These are phyloP conservation scores for Megaleporinus macrocephalus DNA, from an alignment of 2,113 vertebrate species.

Conservation along the genomic window DNA sequence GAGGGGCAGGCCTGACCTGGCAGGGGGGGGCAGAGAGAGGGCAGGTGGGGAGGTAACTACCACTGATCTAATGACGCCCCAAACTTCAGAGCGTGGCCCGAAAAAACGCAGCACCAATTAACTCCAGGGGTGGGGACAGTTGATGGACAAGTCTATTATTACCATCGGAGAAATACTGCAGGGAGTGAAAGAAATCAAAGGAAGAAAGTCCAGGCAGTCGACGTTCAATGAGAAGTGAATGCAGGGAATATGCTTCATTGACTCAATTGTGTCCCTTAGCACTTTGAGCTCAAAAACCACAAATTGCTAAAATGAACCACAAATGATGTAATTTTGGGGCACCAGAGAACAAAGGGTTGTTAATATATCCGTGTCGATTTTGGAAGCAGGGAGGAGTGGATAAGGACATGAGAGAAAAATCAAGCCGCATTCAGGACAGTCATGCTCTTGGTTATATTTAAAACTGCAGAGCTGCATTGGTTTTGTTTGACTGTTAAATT, in stretches of 20 bases:
- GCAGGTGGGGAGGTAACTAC: conserved; percentile 72
- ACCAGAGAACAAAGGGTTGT: conserved; percentile 49
- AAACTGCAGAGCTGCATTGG: background rate
- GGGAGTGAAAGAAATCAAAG: conserved; percentile 74
- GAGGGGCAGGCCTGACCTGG: conserved; percentile 56
- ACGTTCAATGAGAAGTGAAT: conserved; percentile 70
- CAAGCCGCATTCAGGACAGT: background rate
- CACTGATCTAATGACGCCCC: conserved; percentile 80
- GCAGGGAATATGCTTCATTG: conserved; percentile 72
- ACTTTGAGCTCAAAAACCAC: conserved; percentile 54
- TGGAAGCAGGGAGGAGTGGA: background rate
- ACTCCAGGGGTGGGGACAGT: conserved; percentile 74
- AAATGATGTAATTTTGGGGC: conserved; percentile 63
- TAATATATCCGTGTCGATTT: conserved; percentile 43
- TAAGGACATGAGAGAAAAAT: background rate
- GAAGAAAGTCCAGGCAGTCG: conserved; percentile 71
- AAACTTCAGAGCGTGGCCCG: conserved; percentile 65
- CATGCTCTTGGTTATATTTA: background rate
- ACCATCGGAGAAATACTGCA: conserved; percentile 67
- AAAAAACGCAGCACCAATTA: conserved; percentile 74
- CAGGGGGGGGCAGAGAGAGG: conserved; percentile 58
- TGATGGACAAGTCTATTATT: conserved; percentile 83
- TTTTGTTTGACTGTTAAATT: background rate
- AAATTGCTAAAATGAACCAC: conserved; percentile 56
- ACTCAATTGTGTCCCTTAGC: conserved; percentile 69